A percentile compares a stretch with the other conserved stretches of the same genome.
phyloP scores from a whole-genome alignment of 2,888 invertebrate species.

The Tridacna crocea region DNA sequence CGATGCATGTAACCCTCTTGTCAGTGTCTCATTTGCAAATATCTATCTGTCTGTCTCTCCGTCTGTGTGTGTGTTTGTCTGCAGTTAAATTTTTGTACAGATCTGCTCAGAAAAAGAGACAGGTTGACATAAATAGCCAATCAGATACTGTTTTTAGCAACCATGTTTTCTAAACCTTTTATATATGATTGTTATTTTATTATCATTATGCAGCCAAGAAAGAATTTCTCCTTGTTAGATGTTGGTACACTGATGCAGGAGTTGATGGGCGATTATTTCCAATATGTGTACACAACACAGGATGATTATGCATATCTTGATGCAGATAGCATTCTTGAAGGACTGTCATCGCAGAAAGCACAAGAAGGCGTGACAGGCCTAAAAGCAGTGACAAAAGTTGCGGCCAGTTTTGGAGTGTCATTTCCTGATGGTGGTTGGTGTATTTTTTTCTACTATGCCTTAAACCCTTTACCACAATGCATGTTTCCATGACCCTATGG shows the following conservation, averaged over 20 bases:
- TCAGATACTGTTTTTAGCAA: too few relatives aligned
- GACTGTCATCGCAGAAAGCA: slow-evolving; percentile 28
- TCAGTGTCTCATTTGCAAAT: too few relatives aligned
- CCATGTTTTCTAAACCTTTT: too few relatives aligned
- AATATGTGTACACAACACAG: slow-evolving; percentile 74
- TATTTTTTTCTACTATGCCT: neutral
- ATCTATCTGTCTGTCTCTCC: too few relatives aligned
- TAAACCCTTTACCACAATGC: neutral
- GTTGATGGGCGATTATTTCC: slow-evolving; percentile 82
- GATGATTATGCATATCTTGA: slow-evolving; percentile 51
- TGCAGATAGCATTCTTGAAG: slow-evolving; percentile 57
- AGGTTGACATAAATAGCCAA: too few relatives aligned
- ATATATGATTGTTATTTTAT: too few relatives aligned
- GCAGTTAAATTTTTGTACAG: too few relatives aligned
- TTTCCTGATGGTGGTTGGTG: neutral
- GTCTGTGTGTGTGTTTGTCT: too few relatives aligned
- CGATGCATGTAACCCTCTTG: too few relatives aligned
- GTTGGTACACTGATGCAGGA: slow-evolving; percentile 79
- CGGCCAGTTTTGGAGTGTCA: neutral
- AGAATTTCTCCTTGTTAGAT: slow-evolving; percentile 71
- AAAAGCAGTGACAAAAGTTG: slow-evolving; percentile 18
- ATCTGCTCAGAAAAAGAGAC: too few relatives aligned
- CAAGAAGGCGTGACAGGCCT: slow-evolving; percentile 32
- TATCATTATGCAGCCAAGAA: slow-evolving; percentile 42
- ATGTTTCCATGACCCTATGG: too few relatives aligned